A percentile compares a stretch with the other conserved stretches of the same genome.
Evolutionary conservation across 2,113 vertebrate species (phyloP).

Genomic region (Dolichallabes microphthalmus): DNA sequence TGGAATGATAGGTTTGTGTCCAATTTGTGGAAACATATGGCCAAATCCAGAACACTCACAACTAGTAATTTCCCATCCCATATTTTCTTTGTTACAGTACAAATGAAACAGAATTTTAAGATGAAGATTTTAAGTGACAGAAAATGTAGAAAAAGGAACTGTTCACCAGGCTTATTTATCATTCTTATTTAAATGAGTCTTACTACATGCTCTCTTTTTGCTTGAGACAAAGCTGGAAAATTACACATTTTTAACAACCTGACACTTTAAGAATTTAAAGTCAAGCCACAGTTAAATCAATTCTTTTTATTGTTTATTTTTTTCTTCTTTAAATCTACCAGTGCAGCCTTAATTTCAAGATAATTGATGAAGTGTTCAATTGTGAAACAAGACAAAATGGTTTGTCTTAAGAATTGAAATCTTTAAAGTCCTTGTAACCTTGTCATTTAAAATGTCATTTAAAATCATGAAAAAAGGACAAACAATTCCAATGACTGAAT

Average conservation of each 20-base stretch:
- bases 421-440: background rate
- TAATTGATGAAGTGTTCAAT: background rate
- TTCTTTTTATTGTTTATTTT: background rate
- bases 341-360: background rate
- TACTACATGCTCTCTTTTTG: background rate
- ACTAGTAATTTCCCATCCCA: background rate
- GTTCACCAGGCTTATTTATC: background rate
- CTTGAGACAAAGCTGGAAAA: background rate
- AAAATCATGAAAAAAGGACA: background rate
- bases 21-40: background rate
- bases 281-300: background rate
- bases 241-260: background rate
- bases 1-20: background rate
- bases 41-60: background rate
- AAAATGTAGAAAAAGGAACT: background rate
- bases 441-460: background rate
- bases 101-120: background rate
- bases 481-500: background rate
- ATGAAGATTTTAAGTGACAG: background rate
- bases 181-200: background rate
- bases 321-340: background rate
- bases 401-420: background rate
- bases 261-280: background rate
- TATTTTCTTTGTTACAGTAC: background rate
- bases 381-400: background rate